Percentiles rank a stretch among this genome's conserved stretches.
Evolutionary conservation across 2,888 invertebrate genomes (phyloP).

Genomic region (Leucoptera coffeella): DNA sequence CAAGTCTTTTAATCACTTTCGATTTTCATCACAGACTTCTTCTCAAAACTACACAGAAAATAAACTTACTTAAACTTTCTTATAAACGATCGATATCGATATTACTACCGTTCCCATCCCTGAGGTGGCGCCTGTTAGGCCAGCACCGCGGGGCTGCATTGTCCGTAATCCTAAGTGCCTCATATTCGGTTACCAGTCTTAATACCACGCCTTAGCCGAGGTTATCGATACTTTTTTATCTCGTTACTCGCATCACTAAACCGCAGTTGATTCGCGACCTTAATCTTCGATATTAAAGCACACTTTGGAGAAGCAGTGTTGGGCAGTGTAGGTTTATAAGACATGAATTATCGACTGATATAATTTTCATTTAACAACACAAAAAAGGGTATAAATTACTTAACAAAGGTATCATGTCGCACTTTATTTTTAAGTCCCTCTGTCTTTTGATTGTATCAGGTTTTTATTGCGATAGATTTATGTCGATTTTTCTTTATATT

Average conservation of each 20-base stretch:
- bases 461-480: conserved; percentile 1
- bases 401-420: conserved; percentile 37
- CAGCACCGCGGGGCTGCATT: conserved; percentile 37
- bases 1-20: no score
- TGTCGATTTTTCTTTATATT: no score
- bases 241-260: no score
- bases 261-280: no score
- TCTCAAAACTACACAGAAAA: no score
- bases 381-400: conserved; percentile 34
- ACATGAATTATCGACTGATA: no score
- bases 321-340: no score
- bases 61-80: neutral
- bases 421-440: conserved; percentile 35
- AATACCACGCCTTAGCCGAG: conserved; percentile 32
- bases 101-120: conserved; percentile 11
- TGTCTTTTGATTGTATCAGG: conserved; percentile 24
- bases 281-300: no score
- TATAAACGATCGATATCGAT: neutral
- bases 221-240: conserved; percentile 27
- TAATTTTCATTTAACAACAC: conserved; percentile 45
- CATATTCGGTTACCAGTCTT: conserved; percentile 46
- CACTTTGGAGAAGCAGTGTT: no score
- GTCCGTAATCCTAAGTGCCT: conserved; percentile 42
- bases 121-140: conserved; percentile 34
- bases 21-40: no score